Evolutionary conservation across 2,797 vertebrate species (phyloP).

Genomic region (Ptychobarbus kaznakovi): DNA sequence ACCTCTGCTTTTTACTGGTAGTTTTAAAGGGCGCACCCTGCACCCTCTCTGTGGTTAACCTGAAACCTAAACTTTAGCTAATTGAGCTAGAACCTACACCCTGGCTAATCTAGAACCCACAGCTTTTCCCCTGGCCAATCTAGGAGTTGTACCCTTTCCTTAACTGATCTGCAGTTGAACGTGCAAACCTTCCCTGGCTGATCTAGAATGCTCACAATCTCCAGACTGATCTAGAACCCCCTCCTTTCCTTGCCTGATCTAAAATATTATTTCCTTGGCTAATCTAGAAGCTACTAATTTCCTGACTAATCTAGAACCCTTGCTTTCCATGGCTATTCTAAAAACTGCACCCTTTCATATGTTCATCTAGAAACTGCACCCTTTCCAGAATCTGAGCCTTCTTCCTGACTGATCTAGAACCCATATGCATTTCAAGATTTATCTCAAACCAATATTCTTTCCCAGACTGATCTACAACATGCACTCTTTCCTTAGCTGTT

Average conservation of each 20-base stretch:
- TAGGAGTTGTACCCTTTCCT: slow-evolving; percentile 69
- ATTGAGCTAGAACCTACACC: not conserved
- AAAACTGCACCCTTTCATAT: not conserved
- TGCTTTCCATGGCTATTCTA: not conserved
- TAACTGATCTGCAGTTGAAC: not conserved
- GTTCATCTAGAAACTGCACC: not conserved
- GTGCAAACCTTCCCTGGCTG: not conserved
- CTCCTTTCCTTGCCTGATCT: not conserved
- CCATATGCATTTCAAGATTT: not conserved
- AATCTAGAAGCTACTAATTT: not conserved
- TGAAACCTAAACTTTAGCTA: not conserved
- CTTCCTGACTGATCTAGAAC: not conserved
- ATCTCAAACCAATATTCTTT: not conserved
- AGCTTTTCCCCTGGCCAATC: slow-evolving; percentile 83
- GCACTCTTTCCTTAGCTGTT: not conserved
- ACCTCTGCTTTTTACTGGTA: not conserved
- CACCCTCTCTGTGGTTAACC: not conserved
- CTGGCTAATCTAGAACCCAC: not conserved
- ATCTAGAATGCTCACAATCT: not conserved
- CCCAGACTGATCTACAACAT: not conserved
- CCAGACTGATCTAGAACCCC: not conserved
- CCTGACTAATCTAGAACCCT: not conserved
- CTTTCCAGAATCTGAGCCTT: not conserved
- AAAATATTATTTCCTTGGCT: not conserved
- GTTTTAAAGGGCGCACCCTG: slow-evolving; percentile 62